A percentile compares a stretch with the other conserved stretches of the same genome.
These are phyloP conservation scores for Threskiornis aethiopicus DNA, from an alignment of 2,797 vertebrate species.

Conservation along the genomic window DNA sequence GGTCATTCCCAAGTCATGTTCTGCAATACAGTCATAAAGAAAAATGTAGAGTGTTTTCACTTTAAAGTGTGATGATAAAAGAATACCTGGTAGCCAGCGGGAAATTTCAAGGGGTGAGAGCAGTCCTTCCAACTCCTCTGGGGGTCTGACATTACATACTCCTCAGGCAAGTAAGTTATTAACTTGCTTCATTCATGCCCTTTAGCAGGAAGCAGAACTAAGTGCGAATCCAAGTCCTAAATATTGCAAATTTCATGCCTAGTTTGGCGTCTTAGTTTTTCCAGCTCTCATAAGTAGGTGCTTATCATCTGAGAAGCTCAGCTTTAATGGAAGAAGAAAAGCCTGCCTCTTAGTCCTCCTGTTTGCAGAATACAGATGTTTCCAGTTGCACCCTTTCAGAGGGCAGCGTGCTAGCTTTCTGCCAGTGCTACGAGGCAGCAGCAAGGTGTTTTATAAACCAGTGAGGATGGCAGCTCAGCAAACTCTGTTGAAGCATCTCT, in stretches of 20 bases:
- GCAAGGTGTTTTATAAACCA: background rate
- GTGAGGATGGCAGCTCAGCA: background rate
- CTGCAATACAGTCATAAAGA: background rate
- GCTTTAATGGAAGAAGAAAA: background rate
- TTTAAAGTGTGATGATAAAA: constrained; percentile 22
- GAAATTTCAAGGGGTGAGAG: background rate
- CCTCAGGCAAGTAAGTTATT: background rate
- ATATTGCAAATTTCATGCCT: background rate
- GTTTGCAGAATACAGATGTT: background rate
- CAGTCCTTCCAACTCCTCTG: constrained; percentile 3
- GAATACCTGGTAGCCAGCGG: background rate
- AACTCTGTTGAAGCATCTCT: background rate
- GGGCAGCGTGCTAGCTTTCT: background rate
- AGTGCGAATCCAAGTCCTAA: background rate
- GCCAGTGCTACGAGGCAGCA: background rate
- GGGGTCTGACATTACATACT: background rate
- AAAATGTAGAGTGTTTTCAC: background rate
- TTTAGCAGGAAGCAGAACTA: background rate
- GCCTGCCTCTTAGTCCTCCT: background rate
- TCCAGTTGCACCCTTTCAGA: background rate
- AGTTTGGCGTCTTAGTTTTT: background rate
- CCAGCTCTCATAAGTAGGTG: background rate
- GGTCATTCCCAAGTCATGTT: background rate
- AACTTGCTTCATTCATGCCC: background rate
- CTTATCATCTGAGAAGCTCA: background rate